Evolutionary conservation across 2,797 vertebrate species (phyloP).

Genomic region (Nannoperca australis): DNA sequence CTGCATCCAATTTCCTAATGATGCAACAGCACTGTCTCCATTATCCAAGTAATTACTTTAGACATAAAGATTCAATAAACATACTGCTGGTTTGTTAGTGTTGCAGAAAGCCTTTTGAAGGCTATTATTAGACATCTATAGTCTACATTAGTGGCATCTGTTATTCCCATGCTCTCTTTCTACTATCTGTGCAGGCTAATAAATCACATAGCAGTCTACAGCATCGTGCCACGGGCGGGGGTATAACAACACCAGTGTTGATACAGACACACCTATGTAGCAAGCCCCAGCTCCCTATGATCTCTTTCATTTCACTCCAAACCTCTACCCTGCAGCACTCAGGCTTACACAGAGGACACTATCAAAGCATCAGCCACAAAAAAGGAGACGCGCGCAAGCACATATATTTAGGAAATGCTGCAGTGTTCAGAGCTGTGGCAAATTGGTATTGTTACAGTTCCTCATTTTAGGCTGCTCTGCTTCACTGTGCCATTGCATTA

Average conservation of each 20-base stretch:
- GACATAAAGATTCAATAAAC: conserved; percentile 56
- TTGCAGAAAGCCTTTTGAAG: conserved; percentile 59
- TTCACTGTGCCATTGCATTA: conserved; percentile 65
- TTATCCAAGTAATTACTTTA: conserved; percentile 49
- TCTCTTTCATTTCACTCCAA: conserved; percentile 76
- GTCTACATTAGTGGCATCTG: conserved; percentile 70
- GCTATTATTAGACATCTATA: conserved; percentile 63
- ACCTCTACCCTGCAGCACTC: conserved; percentile 70
- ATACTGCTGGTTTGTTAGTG: conserved; percentile 30
- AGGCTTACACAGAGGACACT: conserved; percentile 70
- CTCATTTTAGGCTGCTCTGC: conserved; percentile 67
- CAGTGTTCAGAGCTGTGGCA: conserved; percentile 67
- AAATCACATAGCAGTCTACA: conserved; percentile 71
- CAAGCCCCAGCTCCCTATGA: conserved; percentile 68
- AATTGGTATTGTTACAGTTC: conserved; percentile 73
- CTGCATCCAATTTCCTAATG: conserved; percentile 30
- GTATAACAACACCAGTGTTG: conserved; percentile 64
- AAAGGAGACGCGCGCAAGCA: conserved; percentile 48
- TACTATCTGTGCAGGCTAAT: conserved; percentile 68
- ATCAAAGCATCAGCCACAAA: conserved; percentile 70
- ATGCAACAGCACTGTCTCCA: conserved; percentile 33
- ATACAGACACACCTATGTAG: conserved; percentile 72
- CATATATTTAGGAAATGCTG: conserved; percentile 76
- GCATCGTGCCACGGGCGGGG: conserved; percentile 56
- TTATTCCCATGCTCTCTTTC: conserved; percentile 59